Conservation (phyloP, 2,113 vertebrate species). For the Engraulis encrasicolus region DNA sequence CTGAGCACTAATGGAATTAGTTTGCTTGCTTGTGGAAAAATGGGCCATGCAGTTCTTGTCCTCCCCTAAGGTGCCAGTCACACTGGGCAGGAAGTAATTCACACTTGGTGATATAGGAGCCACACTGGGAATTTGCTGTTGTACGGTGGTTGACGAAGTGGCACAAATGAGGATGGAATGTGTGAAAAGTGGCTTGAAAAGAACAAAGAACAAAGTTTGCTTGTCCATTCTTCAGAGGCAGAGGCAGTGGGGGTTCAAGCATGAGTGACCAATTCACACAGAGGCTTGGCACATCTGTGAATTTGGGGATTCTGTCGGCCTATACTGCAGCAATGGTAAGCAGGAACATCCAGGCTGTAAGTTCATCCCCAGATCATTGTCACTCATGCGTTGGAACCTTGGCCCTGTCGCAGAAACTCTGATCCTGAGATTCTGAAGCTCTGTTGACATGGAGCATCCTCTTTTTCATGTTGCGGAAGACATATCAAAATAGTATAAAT, state of each 20-base stretch:
- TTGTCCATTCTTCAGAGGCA: no score
- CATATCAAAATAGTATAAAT: neutral
- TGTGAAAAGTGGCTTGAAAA: no score
- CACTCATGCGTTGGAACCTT: neutral
- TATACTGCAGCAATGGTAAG: neutral
- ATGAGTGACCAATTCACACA: slow-evolving; percentile 3
- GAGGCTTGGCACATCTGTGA: neutral
- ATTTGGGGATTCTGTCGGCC: neutral
- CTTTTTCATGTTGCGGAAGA: neutral
- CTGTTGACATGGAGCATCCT: neutral
- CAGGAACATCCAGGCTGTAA: neutral
- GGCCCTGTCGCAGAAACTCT: neutral
- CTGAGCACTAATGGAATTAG: slow-evolving; percentile 28
- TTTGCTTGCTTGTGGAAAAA: slow-evolving; percentile 8
- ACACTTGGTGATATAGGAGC: neutral
- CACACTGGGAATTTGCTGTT: no score
- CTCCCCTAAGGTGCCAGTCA: slow-evolving; percentile 9
- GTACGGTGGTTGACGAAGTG: no score
- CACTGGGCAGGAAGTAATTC: neutral
- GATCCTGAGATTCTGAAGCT: no score
- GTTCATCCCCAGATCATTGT: neutral
- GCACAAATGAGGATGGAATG: neutral
- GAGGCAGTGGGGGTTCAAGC: no score
- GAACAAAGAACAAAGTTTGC: no score
- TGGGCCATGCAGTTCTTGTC: slow-evolving; percentile 25